A percentile compares a stretch with the other conserved stretches of the same genome.
Evolutionary conservation across 2,113 vertebrate genomes (phyloP).

Genomic region (Urocynchramus pylzowi): DNA sequence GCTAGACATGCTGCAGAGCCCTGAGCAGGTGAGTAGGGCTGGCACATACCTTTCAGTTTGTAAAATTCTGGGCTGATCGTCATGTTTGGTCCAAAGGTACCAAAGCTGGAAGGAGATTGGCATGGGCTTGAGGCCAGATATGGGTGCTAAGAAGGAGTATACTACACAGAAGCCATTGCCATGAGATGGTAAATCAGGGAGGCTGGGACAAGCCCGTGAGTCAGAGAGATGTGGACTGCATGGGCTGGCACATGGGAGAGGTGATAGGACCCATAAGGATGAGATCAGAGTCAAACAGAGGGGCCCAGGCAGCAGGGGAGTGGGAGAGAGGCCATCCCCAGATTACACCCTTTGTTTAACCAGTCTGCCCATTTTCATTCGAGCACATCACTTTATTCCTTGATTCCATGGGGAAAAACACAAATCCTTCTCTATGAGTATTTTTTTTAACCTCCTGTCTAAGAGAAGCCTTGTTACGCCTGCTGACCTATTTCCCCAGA

Average conservation of each 20-base stretch:
- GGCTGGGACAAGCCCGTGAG: background rate
- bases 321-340: background rate
- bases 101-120: background rate
- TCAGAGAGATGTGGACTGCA: too few relatives aligned
- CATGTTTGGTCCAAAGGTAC: background rate
- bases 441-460: background rate
- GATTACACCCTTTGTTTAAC: background rate
- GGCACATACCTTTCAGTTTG: background rate
- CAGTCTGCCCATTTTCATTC: background rate
- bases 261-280: background rate
- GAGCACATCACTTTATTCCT: background rate
- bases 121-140: background rate
- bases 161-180: background rate
- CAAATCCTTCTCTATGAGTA: background rate
- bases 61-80: background rate
- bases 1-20: background rate
- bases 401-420: background rate
- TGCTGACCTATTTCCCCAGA: conserved; percentile 27
- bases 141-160: background rate
- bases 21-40: background rate
- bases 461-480: background rate
- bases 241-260: background rate
- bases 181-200: background rate
- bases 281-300: background rate
- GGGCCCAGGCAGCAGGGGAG: background rate